Evolutionary conservation across 2,888 invertebrate genomes (phyloP).

Genomic region (Aphidoletes aphidimyza): DNA sequence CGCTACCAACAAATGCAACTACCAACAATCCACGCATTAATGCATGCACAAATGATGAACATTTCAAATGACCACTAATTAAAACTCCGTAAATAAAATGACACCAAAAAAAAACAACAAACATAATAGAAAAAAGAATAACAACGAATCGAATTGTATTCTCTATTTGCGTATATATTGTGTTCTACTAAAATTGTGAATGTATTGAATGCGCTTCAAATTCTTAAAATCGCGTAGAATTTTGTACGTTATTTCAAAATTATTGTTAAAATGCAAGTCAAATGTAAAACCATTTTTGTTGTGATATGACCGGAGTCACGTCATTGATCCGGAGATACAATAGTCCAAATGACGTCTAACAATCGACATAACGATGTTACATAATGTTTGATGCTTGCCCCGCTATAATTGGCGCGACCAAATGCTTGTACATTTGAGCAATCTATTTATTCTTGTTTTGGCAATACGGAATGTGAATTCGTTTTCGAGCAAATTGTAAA

Average conservation of each 20-base stretch:
- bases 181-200: neutral
- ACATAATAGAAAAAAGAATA: neutral
- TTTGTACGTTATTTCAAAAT: neutral
- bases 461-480: neutral
- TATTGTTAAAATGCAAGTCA: neutral
- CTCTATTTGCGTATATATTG: neutral
- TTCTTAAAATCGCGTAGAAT: neutral
- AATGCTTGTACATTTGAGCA: slow-evolving; percentile 18
- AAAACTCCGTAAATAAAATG: too few species aligned
- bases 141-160: neutral
- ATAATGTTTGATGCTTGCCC: neutral
- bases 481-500: slow-evolving; percentile 6
- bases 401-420: neutral
- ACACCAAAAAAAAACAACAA: neutral
- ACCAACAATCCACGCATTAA: too few species aligned
- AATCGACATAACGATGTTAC: too few species aligned
- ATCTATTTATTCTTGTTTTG: neutral
- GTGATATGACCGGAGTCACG: too few species aligned
- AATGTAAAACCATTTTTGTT: neutral
- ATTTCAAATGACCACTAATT: too few species aligned
- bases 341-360: too few species aligned
- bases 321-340: too few species aligned
- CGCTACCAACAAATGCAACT: too few species aligned
- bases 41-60: too few species aligned
- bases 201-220: neutral